Evolutionary conservation across 2,888 invertebrate genomes (phyloP).

Genomic region (Chouioia cunea): DNA sequence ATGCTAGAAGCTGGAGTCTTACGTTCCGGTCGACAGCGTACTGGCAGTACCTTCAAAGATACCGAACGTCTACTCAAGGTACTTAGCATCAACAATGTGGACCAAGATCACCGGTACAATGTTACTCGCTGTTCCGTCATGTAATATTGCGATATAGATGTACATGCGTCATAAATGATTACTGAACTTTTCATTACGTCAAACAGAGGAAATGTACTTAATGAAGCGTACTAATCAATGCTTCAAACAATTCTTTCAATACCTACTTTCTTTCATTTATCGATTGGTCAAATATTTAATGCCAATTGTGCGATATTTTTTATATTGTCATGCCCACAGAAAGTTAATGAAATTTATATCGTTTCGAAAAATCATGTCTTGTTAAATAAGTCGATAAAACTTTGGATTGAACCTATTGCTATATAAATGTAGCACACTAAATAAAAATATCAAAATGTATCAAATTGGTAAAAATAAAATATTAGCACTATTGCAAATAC

Average conservation of each 20-base stretch:
- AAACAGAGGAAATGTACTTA: no score
- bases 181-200: no score
- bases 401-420: no score
- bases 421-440: no score
- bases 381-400: no score
- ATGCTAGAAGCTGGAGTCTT: constrained; percentile 56
- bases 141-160: constrained; percentile 51
- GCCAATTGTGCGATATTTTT: neutral
- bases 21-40: neutral
- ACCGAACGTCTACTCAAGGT: constrained; percentile 66
- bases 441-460: no score
- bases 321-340: neutral
- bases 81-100: constrained; percentile 66
- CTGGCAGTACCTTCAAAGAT: constrained; percentile 58
- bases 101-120: constrained; percentile 66
- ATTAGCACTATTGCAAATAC: no score
- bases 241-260: no score
- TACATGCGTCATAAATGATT: no score
- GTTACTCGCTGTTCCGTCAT: constrained; percentile 65
- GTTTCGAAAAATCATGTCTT: no score
- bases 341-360: neutral
- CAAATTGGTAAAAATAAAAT: no score
- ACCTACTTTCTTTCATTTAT: neutral
- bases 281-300: neutral
- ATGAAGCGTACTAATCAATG: no score